Base-by-base conservation (phyloP, 2,113 vertebrate genomes). In the Elgaria multicarinata region DNA sequence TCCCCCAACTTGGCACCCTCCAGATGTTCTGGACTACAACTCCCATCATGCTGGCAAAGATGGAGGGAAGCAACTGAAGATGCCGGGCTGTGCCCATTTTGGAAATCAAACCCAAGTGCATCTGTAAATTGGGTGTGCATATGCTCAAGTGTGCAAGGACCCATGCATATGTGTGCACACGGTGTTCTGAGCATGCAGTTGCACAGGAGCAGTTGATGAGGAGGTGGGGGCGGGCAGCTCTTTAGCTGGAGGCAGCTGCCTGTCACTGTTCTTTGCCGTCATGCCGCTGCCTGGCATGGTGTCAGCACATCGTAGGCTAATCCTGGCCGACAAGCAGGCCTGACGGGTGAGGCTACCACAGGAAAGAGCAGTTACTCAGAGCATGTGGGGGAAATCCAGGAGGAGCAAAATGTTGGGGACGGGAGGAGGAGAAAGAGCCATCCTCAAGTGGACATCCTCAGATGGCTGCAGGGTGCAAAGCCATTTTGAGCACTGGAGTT, bases 311-410 rank as follows among this genome's bases (percentile, higher is more conserved):
- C 0, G 62, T 24, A 39, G 7, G 44, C 79, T 90, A 83, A 90
- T 90, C 58, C 79, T 14, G 14, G 46, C n/a, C 44, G 89, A 90
- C 85, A 90, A 28, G 7, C 53, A 13, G 79, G 58, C 85, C 85
- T n/a, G 46, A 69, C 46, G 36, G 85, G 85, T 39, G 44, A 67
- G 12, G 79, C 79, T 24, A 8, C n/a, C 12, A 39, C 50, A 39
- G 72, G 85, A 87, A 90, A 87, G 80, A 83, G 85, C 89, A 90
- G 77, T 90, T 87, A 87, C 31, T 81, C 44, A n/a, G 62, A 55
- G 58, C 78, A 31, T 28, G 58, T 2, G 28, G 9, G 58, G 69
- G 69, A 53, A 75, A 64, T 74, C n/a, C 46, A 10, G 69, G 33
- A 42, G 44, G 6, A 3, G 53, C 8, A 7, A 31, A 31, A 42